A percentile compares a stretch with the other conserved stretches of the same genome.
Evolutionary conservation across 2,888 invertebrate species (phyloP).

Genomic region (Euzophera pinguis): DNA sequence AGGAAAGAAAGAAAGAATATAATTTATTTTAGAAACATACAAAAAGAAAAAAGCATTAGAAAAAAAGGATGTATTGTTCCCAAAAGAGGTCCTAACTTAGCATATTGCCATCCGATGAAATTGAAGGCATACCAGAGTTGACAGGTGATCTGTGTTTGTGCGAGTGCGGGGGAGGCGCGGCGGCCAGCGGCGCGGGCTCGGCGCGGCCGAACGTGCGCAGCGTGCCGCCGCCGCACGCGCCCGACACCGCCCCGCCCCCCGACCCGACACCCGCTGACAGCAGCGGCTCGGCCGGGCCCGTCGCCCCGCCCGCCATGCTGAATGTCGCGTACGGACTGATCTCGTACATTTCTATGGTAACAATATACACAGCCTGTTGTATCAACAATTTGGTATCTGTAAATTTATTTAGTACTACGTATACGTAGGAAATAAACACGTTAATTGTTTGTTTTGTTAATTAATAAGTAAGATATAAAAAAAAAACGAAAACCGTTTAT

Average conservation of each 20-base stretch:
- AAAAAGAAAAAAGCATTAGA: too few species aligned
- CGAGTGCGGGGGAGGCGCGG: constrained; percentile 35
- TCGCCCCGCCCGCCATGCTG: constrained; percentile 74
- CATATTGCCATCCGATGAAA: too few species aligned
- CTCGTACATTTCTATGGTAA: constrained; percentile 86
- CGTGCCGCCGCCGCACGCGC: constrained; percentile 81
- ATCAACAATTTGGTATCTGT: too few species aligned
- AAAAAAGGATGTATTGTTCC: too few species aligned
- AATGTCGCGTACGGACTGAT: constrained; percentile 90
- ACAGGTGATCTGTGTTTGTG: constrained; percentile 42
- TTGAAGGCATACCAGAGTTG: constrained; percentile 34
- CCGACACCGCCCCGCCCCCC: constrained; percentile 30
- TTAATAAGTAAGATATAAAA: too few species aligned
- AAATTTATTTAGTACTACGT: too few species aligned
- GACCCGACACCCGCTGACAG: constrained; percentile 40
- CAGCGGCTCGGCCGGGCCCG: constrained; percentile 25
- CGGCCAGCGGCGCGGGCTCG: constrained; percentile 64
- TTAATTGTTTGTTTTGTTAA: too few species aligned
- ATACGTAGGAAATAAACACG: too few species aligned
- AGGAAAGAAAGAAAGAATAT: too few species aligned
- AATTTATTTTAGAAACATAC: too few species aligned
- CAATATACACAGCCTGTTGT: not conserved
- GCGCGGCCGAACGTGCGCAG: constrained; percentile 88
- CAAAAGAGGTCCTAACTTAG: too few species aligned
- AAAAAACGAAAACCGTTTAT: too few species aligned